phyloP scores from a whole-genome alignment of 2,113 vertebrate genomes.

The Cynoglossus semilaevis region DNA sequence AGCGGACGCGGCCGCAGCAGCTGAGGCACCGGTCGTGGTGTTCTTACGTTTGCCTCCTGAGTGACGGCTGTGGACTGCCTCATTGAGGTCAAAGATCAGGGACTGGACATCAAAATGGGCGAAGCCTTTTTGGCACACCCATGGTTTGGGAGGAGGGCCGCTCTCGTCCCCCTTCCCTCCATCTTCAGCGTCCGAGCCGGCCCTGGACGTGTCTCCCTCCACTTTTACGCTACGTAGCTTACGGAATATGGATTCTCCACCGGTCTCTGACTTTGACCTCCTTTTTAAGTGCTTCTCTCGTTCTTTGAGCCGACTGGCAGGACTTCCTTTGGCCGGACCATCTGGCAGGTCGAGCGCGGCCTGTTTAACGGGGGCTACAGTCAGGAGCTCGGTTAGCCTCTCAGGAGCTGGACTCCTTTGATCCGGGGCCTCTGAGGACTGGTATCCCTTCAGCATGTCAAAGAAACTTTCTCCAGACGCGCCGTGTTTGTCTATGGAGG shows the following conservation, averaged over 20 bases:
- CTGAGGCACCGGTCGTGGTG: conserved; percentile 95
- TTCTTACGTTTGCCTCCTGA: conserved; percentile 93
- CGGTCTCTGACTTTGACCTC: conserved; percentile 96
- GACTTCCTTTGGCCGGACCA: conserved; percentile 83
- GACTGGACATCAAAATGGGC: conserved; percentile 96
- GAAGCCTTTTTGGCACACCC: conserved; percentile 94
- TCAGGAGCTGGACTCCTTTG: conserved; percentile 85
- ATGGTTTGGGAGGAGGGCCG: conserved; percentile 81
- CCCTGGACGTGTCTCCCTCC: conserved; percentile 85
- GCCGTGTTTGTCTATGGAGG: conserved; percentile 97
- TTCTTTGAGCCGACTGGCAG: conserved; percentile 91
- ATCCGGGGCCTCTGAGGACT: conserved; percentile 86
- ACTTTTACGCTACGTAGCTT: conserved; percentile 95
- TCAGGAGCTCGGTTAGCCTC: conserved; percentile 89
- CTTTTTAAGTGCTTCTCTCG: conserved; percentile 96
- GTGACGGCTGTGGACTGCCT: conserved; percentile 86
- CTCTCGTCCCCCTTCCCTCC: conserved; percentile 85
- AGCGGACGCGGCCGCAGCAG: conserved; percentile 88
- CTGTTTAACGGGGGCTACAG: conserved; percentile 80
- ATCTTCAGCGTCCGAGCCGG: conserved; percentile 91
- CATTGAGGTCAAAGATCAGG: conserved; percentile 95
- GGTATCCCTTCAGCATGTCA: conserved; percentile 95
- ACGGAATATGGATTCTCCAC: conserved; percentile 97
- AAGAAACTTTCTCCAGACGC: conserved; percentile 96
- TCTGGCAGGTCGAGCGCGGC: conserved; percentile 88